These are phyloP conservation scores for Euzophera pinguis DNA, from an alignment of 2,888 invertebrate species.

Conservation along the genomic window DNA sequence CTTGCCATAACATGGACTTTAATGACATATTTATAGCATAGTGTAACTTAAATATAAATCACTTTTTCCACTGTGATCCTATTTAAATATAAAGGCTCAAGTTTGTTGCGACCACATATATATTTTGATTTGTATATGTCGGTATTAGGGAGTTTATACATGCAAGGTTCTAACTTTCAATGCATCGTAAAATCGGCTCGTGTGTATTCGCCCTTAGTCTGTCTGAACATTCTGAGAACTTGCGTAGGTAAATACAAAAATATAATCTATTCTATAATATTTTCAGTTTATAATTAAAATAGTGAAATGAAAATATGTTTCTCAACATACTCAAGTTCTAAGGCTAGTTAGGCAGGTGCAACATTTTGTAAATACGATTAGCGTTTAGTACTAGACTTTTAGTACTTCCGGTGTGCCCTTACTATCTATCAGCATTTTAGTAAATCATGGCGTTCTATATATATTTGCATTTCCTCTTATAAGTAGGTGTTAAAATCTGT, in stretches of 20 bases:
- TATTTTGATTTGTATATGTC: slow-evolving; percentile 31
- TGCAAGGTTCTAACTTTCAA: not conserved
- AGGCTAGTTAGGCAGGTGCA: slow-evolving; percentile 26
- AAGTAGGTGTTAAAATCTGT: slow-evolving; percentile 67
- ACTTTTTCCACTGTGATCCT: slow-evolving; percentile 80
- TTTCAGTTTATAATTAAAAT: slow-evolving; percentile 10
- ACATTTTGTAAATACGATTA: slow-evolving; percentile 64
- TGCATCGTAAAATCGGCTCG: slow-evolving; percentile 1
- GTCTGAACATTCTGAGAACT: slow-evolving; percentile 18
- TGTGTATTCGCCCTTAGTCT: slow-evolving; percentile 15
- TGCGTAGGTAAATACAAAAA: slow-evolving; percentile 11
- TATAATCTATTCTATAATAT: slow-evolving; percentile 4
- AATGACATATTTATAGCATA: slow-evolving; percentile 58
- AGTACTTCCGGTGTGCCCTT: slow-evolving; percentile 75
- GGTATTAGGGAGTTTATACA: slow-evolving; percentile 22
- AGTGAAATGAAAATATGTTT: slow-evolving; percentile 6
- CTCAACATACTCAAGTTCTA: slow-evolving; percentile 7
- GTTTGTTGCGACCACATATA: slow-evolving; percentile 63
- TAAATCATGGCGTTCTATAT: slow-evolving; percentile 49
- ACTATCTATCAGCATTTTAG: slow-evolving; percentile 54
- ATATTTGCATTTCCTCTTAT: slow-evolving; percentile 42
- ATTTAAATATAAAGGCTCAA: slow-evolving; percentile 75
- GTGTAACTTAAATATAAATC: slow-evolving; percentile 68
- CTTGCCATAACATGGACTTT: slow-evolving; percentile 78
- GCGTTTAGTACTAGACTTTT: slow-evolving; percentile 58